These are phyloP conservation scores for Conger conger DNA, from an alignment of 2,113 vertebrate species.

Conservation along the genomic window DNA sequence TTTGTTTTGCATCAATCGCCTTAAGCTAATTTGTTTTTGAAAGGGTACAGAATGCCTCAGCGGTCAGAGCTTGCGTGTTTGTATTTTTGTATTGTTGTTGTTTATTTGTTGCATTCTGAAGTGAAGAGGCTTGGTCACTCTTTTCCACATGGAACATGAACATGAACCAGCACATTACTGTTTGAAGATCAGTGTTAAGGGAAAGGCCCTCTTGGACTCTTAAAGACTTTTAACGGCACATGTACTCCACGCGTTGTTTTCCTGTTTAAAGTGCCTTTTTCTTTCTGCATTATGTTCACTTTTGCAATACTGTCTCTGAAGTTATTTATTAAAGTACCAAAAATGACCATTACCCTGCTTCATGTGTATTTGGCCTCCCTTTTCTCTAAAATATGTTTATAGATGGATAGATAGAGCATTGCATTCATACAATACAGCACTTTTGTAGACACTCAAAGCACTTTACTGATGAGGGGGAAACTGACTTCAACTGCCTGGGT, in stretches of 20 bases:
- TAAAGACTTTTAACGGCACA: neutral
- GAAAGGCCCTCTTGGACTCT: neutral
- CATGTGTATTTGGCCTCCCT: neutral
- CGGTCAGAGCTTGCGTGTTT: constrained; percentile 5
- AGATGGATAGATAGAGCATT: too few relatives aligned
- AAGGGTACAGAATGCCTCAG: neutral
- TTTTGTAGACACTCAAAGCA: too few relatives aligned
- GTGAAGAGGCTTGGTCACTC: neutral
- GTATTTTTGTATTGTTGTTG: constrained; percentile 5
- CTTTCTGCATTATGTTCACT: constrained; percentile 29
- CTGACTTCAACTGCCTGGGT: too few relatives aligned
- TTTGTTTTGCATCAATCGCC: constrained; percentile 15
- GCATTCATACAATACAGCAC: too few relatives aligned
- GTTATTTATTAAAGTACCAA: constrained; percentile 40
- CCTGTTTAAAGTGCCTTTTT: constrained; percentile 34
- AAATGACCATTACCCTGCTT: constrained; percentile 16
- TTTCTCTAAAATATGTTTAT: neutral
- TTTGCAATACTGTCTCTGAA: constrained; percentile 34
- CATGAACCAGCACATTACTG: neutral
- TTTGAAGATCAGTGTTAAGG: constrained; percentile 22
- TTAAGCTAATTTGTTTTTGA: constrained; percentile 13
- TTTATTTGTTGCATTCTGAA: neutral
- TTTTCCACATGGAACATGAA: neutral
- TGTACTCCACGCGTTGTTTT: neutral
- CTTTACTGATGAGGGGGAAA: too few relatives aligned